Evolutionary conservation across 2,113 vertebrate genomes (phyloP).

Genomic region (Bostrychus sinensis): DNA sequence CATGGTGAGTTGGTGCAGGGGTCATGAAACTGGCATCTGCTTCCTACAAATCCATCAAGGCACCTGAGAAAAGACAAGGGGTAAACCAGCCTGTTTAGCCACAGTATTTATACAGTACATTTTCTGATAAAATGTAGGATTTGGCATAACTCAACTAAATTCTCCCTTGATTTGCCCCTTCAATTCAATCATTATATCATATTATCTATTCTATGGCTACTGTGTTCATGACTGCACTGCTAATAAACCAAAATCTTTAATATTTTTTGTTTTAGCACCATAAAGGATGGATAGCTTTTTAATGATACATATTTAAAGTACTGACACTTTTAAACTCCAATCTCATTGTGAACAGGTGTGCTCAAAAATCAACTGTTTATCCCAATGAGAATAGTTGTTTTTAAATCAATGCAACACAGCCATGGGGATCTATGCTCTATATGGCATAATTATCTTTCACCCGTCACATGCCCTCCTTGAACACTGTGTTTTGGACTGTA

Average conservation of each 20-base stretch:
- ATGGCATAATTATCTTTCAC: conserved; percentile 45
- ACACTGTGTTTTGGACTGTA: conserved; percentile 59
- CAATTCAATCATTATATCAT: too few relatives aligned
- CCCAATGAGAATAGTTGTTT: conserved; percentile 28
- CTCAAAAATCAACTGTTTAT: conserved; percentile 32
- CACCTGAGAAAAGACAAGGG: conserved; percentile 78
- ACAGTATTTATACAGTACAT: not conserved
- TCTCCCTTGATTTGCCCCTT: too few relatives aligned
- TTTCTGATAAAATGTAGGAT: not conserved
- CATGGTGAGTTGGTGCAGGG: conserved; percentile 86
- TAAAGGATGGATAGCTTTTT: conserved; percentile 35
- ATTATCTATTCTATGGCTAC: too few relatives aligned
- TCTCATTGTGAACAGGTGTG: too few relatives aligned
- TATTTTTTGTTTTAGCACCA: conserved; percentile 18
- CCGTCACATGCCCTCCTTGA: conserved; percentile 1
- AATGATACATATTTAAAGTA: too few relatives aligned
- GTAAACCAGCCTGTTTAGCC: conserved; percentile 4
- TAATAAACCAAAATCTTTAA: conserved; percentile 24
- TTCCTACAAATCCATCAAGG: conserved; percentile 76
- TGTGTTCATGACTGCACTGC: not conserved
- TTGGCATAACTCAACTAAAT: too few relatives aligned
- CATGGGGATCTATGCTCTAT: conserved; percentile 48
- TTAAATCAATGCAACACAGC: conserved; percentile 46
- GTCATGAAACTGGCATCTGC: conserved; percentile 86
- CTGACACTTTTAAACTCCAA: too few relatives aligned